Base-by-base conservation (phyloP, 2,797 vertebrate species). In the Muscicapa striata region DNA sequence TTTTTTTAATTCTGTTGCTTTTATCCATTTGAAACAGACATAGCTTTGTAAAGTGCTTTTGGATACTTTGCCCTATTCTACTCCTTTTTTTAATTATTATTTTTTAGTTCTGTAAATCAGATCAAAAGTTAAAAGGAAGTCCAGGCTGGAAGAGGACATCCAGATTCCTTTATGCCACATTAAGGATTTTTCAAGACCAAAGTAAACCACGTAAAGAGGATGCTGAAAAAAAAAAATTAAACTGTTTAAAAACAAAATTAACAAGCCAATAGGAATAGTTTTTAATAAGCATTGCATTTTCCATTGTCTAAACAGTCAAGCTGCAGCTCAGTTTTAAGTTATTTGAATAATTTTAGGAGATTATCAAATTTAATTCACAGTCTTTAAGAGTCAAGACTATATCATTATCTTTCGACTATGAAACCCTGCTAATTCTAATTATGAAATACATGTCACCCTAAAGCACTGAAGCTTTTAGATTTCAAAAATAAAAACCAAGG, bases 81-180 rank as follows among this genome's bases (percentile, higher is more conserved):
- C 1, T 24, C 22, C 46, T 23, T 20, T 29, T 41, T 43, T 7
- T 18, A 10, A 34, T 66, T 11, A 18, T 11, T 52, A 30, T 1
- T 24, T 36, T 9, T 51, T 59, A 34, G 22, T 43, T 59, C 24
- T 63, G 30, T 38, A 58, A 57, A 86, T 51, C 18, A 54, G 20
- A 24, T 73, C 48, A 75, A 55, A 69, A 55, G 23, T 17, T 30
- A 36, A 19, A 61, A 21, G 15, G 20, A 88, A 70, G 48, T 11
- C 15, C 11, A 49, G 34, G 17, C 10, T 51, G 40, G 16, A 68
- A 57, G 24, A 59, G 1, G 22, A 12, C 29, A 89, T 34, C 11
- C 30, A 61, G 14, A 55, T 22, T 14, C 5, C 13, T 41, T 63
- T 77, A 54, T 17, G 18, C 0, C 0, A 3, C 9, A 76, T 5